Percentiles rank a stretch among this genome's conserved stretches.
phyloP scores from a whole-genome alignment of 2,797 vertebrate species.

The Coregonus suidteri region DNA sequence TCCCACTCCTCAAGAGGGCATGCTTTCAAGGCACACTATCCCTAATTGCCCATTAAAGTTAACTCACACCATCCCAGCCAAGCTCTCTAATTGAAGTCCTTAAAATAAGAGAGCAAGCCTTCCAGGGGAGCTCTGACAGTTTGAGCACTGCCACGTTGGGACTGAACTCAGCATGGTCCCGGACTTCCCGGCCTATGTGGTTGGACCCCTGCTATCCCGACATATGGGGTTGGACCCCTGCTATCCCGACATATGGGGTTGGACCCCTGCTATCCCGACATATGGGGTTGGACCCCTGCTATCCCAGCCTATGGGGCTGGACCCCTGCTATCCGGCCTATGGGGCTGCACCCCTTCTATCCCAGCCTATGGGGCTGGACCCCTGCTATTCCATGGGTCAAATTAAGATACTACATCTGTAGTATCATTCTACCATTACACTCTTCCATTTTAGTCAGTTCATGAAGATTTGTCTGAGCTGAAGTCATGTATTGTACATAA shows the following conservation, averaged over 20 bases:
- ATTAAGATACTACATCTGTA: not conserved
- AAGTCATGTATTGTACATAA: constrained; percentile 9
- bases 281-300: not conserved
- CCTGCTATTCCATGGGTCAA: not conserved
- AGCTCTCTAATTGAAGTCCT: constrained; percentile 59
- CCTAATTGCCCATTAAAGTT: constrained; percentile 66
- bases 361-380: not conserved
- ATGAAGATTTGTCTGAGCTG: constrained; percentile 14
- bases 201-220: constrained; percentile 5
- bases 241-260: not conserved
- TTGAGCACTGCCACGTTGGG: constrained; percentile 29
- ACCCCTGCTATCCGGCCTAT: not conserved
- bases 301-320: not conserved
- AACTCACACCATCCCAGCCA: constrained; percentile 60
- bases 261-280: not conserved
- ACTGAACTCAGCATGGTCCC: constrained; percentile 5
- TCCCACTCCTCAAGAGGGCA: constrained; percentile 33
- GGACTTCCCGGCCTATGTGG: not conserved
- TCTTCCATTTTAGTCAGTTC: not conserved
- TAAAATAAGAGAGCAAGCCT: constrained; percentile 37
- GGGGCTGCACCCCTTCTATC: not conserved
- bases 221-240: not conserved
- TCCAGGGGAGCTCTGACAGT: constrained; percentile 16
- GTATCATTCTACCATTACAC: not conserved
- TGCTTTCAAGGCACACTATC: constrained; percentile 48